phyloP scores from a whole-genome alignment of 2,888 invertebrate genomes.

The Xanthorhoe spadicearia region DNA sequence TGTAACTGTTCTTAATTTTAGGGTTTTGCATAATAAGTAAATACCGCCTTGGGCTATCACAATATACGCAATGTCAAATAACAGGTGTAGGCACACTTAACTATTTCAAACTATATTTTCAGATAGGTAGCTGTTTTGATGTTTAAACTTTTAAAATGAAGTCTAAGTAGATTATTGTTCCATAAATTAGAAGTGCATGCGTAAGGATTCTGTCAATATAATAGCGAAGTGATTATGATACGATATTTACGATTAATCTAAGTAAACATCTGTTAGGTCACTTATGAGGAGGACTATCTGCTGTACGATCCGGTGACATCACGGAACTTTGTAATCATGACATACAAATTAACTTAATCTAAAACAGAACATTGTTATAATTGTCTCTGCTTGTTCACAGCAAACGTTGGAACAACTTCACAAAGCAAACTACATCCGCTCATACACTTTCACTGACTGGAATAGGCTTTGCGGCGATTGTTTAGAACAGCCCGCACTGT shows the following conservation, averaged over 20 bases:
- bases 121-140: too few species aligned
- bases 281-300: background rate
- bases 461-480: conserved; percentile 57
- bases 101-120: too few species aligned
- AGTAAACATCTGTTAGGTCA: too few species aligned
- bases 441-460: conserved; percentile 63
- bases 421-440: conserved; percentile 43
- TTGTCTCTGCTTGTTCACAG: conserved; percentile 35
- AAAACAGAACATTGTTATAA: conserved; percentile 32
- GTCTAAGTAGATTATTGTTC: too few species aligned
- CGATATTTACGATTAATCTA: too few species aligned
- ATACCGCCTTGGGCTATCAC: conserved; percentile 16
- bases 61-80: conserved; percentile 3
- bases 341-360: background rate
- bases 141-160: too few species aligned
- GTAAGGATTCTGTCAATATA: too few species aligned
- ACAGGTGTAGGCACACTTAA: conserved; percentile 5
- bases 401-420: conserved; percentile 31
- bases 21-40: conserved; percentile 25
- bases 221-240: too few species aligned
- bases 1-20: conserved; percentile 2
- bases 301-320: background rate
- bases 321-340: conserved; percentile 4
- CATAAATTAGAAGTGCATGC: too few species aligned
- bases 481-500: conserved; percentile 44